Base-by-base conservation (phyloP, 2,888 invertebrate genomes). In the Lasioglossum villosulum region DNA sequence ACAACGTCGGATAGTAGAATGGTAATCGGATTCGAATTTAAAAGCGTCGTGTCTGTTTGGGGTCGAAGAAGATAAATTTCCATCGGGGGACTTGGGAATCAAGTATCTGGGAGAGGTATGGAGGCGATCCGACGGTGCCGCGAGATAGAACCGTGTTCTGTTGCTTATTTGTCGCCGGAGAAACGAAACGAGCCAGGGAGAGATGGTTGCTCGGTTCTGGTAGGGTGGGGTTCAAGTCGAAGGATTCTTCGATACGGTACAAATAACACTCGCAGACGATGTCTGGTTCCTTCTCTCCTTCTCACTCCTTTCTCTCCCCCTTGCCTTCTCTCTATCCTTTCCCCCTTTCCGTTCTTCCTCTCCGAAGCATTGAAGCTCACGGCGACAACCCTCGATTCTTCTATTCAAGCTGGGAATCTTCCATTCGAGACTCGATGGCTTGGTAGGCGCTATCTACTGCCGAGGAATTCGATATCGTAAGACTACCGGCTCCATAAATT, bases 101-200 rank as follows among this genome's bases (percentile, higher is more conserved):
- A 89, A 89, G 88, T 89, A 92, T 90, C 88, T 90, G 87, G 86
- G 52, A 86, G 88, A 87, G 89, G 83, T 90, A 90, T 82, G 79
- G 86, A 82, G 83, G 82, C 89, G 73, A 86, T 83, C 85, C 80
- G 86, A 83, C 84, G 82, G 75, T 77, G 90, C 75, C 84, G 85
- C 88, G 90, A 90, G 91, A 90, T 90, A 90, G 91, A 88, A 84
- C 86, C 87, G 89, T 87, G 23, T 52, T 92, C 85, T 82, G 90
- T 90, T 89, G 90, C 92, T 92, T 92, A 92, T 92, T 92, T 92
- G 92, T 93, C 93, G 92, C 86, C 84, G 86, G 89, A 89, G 90
- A 91, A 89, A 92, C 92, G 92, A 89, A 92, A 93, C 89, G 91
- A 91, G 89, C 82, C 81, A 81, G 87, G 91, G 86, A 87, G 89